Percentiles rank a stretch among this genome's conserved stretches.
Conservation (phyloP, 2,113 vertebrate genomes). For the Emydocephalus ijimae region DNA sequence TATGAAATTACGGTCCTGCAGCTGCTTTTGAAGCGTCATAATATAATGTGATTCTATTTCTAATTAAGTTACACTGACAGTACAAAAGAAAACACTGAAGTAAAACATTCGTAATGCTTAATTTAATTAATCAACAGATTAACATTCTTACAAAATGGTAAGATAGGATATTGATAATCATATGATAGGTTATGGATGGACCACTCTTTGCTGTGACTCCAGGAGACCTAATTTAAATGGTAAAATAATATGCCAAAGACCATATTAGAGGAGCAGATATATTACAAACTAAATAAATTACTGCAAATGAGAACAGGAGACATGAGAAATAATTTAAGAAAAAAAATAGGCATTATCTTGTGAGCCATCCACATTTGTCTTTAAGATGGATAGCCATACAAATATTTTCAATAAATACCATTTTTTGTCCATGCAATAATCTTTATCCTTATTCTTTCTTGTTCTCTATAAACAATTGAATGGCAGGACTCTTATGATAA, state of each 20-base stretch:
- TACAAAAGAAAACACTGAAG: background rate
- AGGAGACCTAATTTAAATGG: background rate
- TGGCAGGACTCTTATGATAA: background rate
- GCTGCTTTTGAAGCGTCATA: constrained; percentile 6
- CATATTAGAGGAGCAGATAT: background rate
- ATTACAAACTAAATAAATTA: background rate
- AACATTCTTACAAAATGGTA: constrained; percentile 22
- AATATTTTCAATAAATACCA: background rate
- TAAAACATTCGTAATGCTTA: constrained; percentile 40
- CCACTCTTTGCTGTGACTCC: background rate
- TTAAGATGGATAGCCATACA: background rate
- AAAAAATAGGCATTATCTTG: background rate
- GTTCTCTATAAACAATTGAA: background rate
- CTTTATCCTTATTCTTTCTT: background rate
- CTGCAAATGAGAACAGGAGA: background rate
- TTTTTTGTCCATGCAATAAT: background rate
- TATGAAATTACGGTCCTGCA: constrained; percentile 27
- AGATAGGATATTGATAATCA: constrained; percentile 16
- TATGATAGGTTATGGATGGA: constrained; percentile 23
- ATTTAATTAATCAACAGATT: background rate
- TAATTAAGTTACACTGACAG: constrained; percentile 21
- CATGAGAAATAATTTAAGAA: background rate
- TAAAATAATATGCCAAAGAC: background rate
- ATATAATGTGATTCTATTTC: constrained; percentile 34
- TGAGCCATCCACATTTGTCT: background rate